Base-by-base conservation (phyloP, 2,113 vertebrate species). In the Thalassarche chlororhynchos region DNA sequence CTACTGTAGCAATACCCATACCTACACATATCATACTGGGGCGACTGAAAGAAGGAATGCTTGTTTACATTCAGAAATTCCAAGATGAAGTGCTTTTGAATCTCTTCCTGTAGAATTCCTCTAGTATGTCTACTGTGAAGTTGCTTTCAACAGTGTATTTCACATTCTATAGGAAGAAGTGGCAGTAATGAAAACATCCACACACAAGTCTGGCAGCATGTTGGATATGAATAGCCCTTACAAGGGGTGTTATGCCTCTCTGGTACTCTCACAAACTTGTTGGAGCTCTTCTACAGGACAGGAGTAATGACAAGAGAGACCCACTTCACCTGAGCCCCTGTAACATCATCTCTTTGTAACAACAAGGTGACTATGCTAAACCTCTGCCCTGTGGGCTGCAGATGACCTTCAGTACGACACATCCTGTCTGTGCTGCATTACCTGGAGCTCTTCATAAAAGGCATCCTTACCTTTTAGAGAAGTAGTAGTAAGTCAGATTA, bases 21-120 rank as follows among this genome's bases (percentile, higher is more conserved):
- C 9, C 9, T 49, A 36, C 6, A 38, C 0, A 0, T 32, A 60
- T 40, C 24, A 6, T 32, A 10, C 2, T 8, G 19, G 3, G 11
- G 17, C 18, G 2, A 66, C 16, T 42, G 32, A 55, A 60, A 34
- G 38, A 55, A 78, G 8, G 49, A 81, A 70, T 57, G 14, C 10
- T 40, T 82, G 8, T 74, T 69, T 57, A 70, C 12, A 52, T 25
- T 38, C 42, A 65, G 60, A 55, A 95, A 46, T 85, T 70, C 36
- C 34, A 44, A 52, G 14, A 38, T 24, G 0, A 82, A 66, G 11
- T 31, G 20, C 1, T 75, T 84, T 78, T 49, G 8, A 54, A 42
- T 52, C 8, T 54, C 21, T 70, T 81, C 19, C 20, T 49, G 7
- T 20, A 32, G 25, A 70, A 85, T 71, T 70, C 14, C 19, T 70